A percentile compares a stretch with the other conserved stretches of the same genome.
Conservation (phyloP, 1,140 invertebrate species). For the Caerostris extrusa region DNA sequence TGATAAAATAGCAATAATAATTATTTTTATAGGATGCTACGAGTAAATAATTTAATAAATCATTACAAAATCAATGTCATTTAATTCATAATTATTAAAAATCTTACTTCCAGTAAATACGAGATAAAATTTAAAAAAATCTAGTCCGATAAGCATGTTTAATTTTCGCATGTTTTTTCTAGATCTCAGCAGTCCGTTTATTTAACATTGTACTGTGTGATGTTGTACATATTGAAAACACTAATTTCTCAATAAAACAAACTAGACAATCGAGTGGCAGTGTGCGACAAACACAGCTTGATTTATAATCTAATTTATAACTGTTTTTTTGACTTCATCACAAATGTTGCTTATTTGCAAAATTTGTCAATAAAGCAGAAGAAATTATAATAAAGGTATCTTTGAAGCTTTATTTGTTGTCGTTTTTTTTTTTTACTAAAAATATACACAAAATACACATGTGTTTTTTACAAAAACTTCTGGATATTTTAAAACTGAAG, state of each 20-base stretch:
- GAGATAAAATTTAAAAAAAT: not conserved
- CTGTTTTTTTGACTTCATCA: constrained; percentile 42
- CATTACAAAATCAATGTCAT: too few species aligned
- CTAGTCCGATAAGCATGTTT: not conserved
- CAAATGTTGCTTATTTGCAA: constrained; percentile 64
- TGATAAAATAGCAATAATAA: too few species aligned
- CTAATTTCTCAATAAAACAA: constrained; percentile 58
- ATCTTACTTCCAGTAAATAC: too few species aligned
- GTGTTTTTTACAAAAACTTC: too few species aligned
- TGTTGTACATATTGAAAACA: constrained; percentile 68
- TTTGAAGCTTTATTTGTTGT: constrained; percentile 41
- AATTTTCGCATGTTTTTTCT: not conserved
- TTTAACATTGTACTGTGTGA: constrained; percentile 56
- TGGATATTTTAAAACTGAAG: too few species aligned
- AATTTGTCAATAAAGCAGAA: constrained; percentile 66
- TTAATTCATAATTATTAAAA: too few species aligned
- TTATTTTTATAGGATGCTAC: too few species aligned
- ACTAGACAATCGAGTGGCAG: constrained; percentile 74
- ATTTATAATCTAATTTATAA: constrained; percentile 57
- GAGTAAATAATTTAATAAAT: too few species aligned
- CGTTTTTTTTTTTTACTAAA: not conserved
- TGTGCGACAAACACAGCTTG: constrained; percentile 48
- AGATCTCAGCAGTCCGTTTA: not conserved
- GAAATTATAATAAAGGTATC: constrained; percentile 62
- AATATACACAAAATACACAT: not conserved